Conservation (phyloP, 1,140 invertebrate genomes). For the Arion vulgaris region DNA sequence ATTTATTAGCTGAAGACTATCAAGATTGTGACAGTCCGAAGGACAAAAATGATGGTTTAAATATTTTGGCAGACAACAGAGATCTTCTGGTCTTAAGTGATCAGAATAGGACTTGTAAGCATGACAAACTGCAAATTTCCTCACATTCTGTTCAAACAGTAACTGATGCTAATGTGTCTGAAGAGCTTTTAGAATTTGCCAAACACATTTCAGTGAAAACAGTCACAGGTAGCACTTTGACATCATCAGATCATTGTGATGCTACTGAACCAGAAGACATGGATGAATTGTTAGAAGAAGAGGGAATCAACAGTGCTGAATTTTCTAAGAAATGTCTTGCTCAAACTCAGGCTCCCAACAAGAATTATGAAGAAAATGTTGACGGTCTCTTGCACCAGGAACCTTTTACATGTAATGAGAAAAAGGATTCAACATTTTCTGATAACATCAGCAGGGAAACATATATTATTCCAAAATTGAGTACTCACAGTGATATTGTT, state of each 20-base stretch:
- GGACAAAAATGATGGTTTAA: background rate
- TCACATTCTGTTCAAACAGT: background rate
- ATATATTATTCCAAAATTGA: too few species aligned
- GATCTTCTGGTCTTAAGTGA: background rate
- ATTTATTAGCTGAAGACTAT: constrained; percentile 2
- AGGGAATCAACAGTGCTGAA: background rate
- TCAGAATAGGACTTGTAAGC: background rate
- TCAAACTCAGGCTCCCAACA: background rate
- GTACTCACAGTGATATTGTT: too few species aligned
- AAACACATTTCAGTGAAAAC: background rate
- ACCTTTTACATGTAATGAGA: too few species aligned
- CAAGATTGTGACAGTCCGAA: background rate
- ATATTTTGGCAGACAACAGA: background rate
- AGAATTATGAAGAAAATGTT: background rate
- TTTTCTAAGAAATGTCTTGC: background rate
- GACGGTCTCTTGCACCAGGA: too few species aligned
- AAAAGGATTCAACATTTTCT: too few species aligned
- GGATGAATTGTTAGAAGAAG: background rate
- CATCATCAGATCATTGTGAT: background rate
- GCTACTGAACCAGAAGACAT: background rate
- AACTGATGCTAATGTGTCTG: background rate
- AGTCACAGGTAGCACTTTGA: background rate
- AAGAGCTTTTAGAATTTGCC: background rate
- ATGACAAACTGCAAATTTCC: background rate
- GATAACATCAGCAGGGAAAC: too few species aligned